phyloP scores from a whole-genome alignment of 2,113 vertebrate species.

The Trachemys scripta region DNA sequence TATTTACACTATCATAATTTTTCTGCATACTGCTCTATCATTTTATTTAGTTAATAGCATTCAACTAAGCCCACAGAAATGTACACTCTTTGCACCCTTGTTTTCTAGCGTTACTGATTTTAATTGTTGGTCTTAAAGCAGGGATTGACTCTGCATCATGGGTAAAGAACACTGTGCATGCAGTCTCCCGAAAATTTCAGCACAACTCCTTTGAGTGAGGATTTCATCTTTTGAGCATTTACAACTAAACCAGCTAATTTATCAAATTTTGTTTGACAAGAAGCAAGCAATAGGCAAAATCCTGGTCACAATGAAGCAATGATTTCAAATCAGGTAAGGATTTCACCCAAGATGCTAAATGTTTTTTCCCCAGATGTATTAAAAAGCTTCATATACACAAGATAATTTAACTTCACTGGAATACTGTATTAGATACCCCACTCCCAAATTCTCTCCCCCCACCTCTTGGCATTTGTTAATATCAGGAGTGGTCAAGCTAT shows the following conservation, averaged over 20 bases:
- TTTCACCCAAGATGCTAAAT: background rate
- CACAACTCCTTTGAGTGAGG: background rate
- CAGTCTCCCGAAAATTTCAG: background rate
- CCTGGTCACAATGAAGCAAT: background rate
- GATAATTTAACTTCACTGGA: background rate
- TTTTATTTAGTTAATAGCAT: too few species aligned
- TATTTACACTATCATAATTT: too few species aligned
- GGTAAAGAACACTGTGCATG: background rate
- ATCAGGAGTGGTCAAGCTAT: too few species aligned
- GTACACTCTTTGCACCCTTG: too few species aligned
- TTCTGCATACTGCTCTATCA: too few species aligned
- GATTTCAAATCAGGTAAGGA: background rate
- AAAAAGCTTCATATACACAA: background rate
- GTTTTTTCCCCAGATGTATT: background rate
- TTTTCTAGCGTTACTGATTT: background rate
- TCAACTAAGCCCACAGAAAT: too few species aligned
- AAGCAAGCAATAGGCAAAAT: background rate
- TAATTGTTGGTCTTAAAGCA: background rate
- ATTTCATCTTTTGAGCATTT: background rate
- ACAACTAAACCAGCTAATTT: background rate
- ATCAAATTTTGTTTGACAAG: background rate
- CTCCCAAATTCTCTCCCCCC: too few species aligned
- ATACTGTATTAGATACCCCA: background rate
- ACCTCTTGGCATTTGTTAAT: background rate
- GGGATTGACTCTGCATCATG: too few species aligned